Evolutionary conservation across 2,113 vertebrate genomes (phyloP).

Genomic region (Rutilus rutilus): DNA sequence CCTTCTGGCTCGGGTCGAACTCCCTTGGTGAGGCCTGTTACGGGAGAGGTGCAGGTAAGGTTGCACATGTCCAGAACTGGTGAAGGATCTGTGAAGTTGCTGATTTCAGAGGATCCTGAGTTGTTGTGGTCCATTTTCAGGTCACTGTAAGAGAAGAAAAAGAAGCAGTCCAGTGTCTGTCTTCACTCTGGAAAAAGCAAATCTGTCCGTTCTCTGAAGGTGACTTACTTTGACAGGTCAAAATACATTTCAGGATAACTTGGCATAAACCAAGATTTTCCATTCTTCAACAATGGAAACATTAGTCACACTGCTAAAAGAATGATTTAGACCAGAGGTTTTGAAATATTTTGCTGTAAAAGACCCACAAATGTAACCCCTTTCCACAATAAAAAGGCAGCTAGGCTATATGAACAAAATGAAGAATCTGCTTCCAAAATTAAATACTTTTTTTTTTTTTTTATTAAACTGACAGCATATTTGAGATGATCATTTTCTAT

Average conservation of each 20-base stretch:
- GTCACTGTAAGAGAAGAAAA: neutral
- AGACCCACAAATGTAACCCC: neutral
- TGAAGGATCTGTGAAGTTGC: neutral
- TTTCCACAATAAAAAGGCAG: neutral
- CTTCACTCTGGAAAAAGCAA: neutral
- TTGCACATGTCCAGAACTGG: neutral
- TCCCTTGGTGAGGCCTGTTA: slow-evolving; percentile 22
- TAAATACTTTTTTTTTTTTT: neutral
- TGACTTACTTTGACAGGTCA: neutral
- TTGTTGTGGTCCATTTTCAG: neutral
- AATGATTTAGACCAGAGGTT: neutral
- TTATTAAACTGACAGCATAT: neutral
- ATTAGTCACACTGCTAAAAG: neutral
- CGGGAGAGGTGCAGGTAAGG: neutral
- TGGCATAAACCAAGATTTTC: neutral
- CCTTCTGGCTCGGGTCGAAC: slow-evolving; percentile 61
- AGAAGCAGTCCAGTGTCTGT: neutral
- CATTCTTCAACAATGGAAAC: neutral
- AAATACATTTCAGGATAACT: neutral
- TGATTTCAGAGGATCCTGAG: slow-evolving; percentile 3
- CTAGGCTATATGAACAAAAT: neutral
- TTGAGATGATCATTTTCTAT: neutral
- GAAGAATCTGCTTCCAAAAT: neutral
- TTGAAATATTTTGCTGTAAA: neutral
- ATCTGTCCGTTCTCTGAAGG: neutral